A percentile compares a stretch with the other conserved stretches of the same genome.
Conservation (phyloP, 2,113 vertebrate species). For the Gadus macrocephalus region DNA sequence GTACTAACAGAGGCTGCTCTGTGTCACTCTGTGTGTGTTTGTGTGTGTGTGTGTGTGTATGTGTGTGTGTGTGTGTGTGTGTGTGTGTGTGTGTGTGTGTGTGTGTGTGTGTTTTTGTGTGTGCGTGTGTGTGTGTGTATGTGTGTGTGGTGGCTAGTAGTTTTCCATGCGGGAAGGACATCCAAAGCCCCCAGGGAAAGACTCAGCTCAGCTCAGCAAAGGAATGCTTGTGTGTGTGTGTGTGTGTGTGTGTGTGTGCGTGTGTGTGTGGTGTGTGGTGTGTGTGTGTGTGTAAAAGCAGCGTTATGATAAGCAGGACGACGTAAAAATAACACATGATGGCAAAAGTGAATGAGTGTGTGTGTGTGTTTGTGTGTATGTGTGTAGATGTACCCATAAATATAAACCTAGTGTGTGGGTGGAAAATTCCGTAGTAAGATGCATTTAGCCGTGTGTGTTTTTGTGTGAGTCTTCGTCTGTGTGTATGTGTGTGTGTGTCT, state of each 20-base stretch:
- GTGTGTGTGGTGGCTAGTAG: slow-evolving; percentile 39
- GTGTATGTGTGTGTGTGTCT: no score
- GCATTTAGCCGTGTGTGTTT: no score
- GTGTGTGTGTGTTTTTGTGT: slow-evolving; percentile 29
- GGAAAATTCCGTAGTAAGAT: no score
- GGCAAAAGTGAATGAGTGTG: neutral
- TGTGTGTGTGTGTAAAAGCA: neutral
- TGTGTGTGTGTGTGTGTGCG: neutral
- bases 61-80: slow-evolving; percentile 11
- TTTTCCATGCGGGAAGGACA: slow-evolving; percentile 62
- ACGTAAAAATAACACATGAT: no score
- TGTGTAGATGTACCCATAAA: no score
- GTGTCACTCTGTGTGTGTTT: no score
- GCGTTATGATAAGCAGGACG: neutral
- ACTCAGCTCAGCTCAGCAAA: slow-evolving; percentile 50
- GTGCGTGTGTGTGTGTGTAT: slow-evolving; percentile 22
- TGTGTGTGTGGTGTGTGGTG: slow-evolving; percentile 7
- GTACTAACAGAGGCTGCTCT: no score
- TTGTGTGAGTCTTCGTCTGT: no score
- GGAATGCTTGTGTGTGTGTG: slow-evolving; percentile 36
- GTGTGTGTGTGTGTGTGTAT: slow-evolving; percentile 8
- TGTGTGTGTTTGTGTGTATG: neutral
- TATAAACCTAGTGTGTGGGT: no score
- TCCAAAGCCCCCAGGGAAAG: slow-evolving; percentile 40
- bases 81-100: slow-evolving; percentile 10